Evolutionary conservation across 2,888 invertebrate species (phyloP).

Genomic region (Amblyjoppa proteus): DNA sequence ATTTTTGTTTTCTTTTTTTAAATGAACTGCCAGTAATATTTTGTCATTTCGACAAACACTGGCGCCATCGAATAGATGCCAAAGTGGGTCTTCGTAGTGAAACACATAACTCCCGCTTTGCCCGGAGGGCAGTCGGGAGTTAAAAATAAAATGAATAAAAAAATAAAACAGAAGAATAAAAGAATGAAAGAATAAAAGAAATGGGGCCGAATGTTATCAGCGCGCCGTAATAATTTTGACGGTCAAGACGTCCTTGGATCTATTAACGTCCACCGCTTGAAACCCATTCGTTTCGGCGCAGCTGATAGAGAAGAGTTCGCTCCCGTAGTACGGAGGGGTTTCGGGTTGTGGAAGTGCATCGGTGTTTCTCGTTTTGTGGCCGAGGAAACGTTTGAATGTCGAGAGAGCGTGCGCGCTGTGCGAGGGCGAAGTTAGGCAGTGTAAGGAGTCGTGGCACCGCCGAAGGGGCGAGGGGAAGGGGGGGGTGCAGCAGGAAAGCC

Average conservation of each 20-base stretch:
- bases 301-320: constrained; percentile 23
- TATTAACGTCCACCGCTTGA: constrained; percentile 50
- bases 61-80: too few species aligned
- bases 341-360: constrained; percentile 45
- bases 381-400: constrained; percentile 73
- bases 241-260: constrained; percentile 59
- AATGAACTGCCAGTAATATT: too few species aligned
- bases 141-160: background rate
- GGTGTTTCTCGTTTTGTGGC: constrained; percentile 68
- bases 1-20: too few species aligned
- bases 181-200: background rate
- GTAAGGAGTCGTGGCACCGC: background rate
- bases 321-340: constrained; percentile 33
- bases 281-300: constrained; percentile 56
- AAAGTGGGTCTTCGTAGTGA: too few species aligned
- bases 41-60: too few species aligned
- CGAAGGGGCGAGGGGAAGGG: constrained; percentile 3
- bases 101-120: too few species aligned
- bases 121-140: background rate
- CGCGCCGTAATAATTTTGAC: constrained; percentile 26
- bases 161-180: too few species aligned
- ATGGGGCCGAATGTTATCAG: constrained; percentile 22
- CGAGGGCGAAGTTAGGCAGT: constrained; percentile 42
- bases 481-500: background rate
- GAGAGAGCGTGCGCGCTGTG: constrained; percentile 75